These are phyloP conservation scores for Taenaris catops DNA, from an alignment of 2,888 invertebrate genomes.

Conservation along the genomic window DNA sequence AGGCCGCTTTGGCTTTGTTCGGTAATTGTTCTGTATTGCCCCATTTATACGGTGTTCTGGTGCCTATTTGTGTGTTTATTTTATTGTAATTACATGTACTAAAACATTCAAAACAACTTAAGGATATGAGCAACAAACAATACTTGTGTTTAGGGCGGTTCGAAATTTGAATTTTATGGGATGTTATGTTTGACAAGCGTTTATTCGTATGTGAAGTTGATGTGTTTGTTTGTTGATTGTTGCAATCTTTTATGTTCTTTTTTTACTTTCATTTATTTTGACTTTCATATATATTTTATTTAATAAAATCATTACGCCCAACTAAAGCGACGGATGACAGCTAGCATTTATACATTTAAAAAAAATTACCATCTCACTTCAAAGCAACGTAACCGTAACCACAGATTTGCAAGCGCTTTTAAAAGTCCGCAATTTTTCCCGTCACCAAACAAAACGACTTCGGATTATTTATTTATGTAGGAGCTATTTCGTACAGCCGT, in stretches of 20 bases:
- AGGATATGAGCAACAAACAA: slow-evolving; percentile 10
- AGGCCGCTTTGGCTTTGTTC: slow-evolving; percentile 13
- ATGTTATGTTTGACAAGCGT: slow-evolving; percentile 2
- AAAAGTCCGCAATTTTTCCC: slow-evolving; percentile 12
- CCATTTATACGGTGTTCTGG: slow-evolving; percentile 15
- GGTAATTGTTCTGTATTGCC: slow-evolving; percentile 16
- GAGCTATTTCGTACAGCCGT: slow-evolving; percentile 46
- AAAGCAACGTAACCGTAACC: too few species aligned
- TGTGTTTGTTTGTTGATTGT: too few species aligned
- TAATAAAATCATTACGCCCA: too few species aligned
- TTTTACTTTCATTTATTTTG: too few species aligned
- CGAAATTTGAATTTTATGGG: slow-evolving; percentile 6
- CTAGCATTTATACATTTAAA: too few species aligned
- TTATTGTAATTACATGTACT: slow-evolving; percentile 17
- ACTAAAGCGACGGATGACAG: too few species aligned
- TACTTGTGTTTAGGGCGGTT: slow-evolving; percentile 9
- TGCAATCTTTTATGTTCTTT: too few species aligned
- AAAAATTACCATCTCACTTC: too few species aligned
- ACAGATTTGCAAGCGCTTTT: slow-evolving; percentile 11
- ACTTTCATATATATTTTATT: too few species aligned
- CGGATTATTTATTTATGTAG: slow-evolving; percentile 42
- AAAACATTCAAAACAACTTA: slow-evolving; percentile 10
- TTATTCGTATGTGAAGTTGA: neutral
- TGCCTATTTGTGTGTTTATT: slow-evolving; percentile 17
- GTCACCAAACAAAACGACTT: slow-evolving; percentile 8